Evolutionary conservation across 2,888 invertebrate genomes (phyloP).

Genomic region (Lutraria lutraria): DNA sequence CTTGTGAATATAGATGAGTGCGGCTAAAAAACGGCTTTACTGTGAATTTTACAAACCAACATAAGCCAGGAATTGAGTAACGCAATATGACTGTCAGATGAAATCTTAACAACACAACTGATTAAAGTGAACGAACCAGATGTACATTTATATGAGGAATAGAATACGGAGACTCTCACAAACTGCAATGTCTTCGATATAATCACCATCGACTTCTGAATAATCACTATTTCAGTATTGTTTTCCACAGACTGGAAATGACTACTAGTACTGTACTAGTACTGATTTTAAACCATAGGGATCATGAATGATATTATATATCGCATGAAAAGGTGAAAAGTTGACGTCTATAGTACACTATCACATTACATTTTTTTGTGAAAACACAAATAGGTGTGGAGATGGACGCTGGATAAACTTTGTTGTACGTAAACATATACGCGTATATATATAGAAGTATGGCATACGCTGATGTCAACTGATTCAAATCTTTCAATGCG

Average conservation of each 20-base stretch:
- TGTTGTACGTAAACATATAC: not conserved
- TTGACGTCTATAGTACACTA: slow-evolving; percentile 47
- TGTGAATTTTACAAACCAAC: no score
- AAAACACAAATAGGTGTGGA: not conserved
- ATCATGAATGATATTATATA: not conserved
- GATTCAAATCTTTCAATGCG: not conserved
- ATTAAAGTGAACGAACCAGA: no score
- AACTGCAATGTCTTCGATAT: no score
- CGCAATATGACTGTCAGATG: no score
- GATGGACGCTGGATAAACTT: slow-evolving; percentile 11
- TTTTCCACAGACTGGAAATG: not conserved
- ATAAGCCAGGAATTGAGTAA: no score
- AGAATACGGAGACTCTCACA: no score
- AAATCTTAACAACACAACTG: no score
- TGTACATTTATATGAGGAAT: no score
- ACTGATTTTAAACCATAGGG: not conserved
- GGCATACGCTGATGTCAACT: slow-evolving; percentile 36
- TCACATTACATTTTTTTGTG: slow-evolving; percentile 32
- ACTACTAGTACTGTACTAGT: slow-evolving; percentile 19
- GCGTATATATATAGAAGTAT: slow-evolving; percentile 38
- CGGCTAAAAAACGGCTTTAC: no score
- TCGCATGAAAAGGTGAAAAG: slow-evolving; percentile 47
- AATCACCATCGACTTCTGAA: no score
- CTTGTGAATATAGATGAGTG: no score
- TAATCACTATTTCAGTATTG: no score